Evolutionary conservation across 2,797 vertebrate genomes (phyloP).

Genomic region (Peromyscus melanophrys): DNA sequence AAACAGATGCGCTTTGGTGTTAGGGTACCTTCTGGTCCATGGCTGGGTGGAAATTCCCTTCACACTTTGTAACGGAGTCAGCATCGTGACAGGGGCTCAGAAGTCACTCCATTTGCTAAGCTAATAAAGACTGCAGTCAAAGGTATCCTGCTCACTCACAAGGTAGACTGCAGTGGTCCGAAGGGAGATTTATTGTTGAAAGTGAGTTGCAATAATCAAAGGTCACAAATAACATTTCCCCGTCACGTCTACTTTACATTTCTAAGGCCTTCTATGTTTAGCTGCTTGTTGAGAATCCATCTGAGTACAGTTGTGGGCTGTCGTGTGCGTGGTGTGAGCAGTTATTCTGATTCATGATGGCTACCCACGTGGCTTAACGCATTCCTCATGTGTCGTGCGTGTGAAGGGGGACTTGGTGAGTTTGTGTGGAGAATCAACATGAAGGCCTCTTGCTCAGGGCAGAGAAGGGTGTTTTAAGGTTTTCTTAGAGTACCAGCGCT

Average conservation of each 20-base stretch:
- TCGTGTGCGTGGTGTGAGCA: background rate
- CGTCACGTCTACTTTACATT: slow-evolving; percentile 78
- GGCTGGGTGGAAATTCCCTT: slow-evolving; percentile 87
- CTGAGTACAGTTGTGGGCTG: background rate
- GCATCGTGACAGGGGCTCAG: slow-evolving; percentile 89
- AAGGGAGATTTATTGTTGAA: slow-evolving; percentile 88
- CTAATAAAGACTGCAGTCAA: slow-evolving; percentile 90
- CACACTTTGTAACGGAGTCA: slow-evolving; percentile 91
- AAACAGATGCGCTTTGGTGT: slow-evolving; percentile 81
- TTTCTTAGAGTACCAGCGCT: background rate
- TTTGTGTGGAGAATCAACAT: background rate
- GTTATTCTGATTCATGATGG: background rate
- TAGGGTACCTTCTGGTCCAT: slow-evolving; percentile 71
- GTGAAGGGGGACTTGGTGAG: rapidly evolving
- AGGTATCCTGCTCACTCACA: slow-evolving; percentile 84
- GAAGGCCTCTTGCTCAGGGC: background rate
- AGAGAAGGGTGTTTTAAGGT: background rate
- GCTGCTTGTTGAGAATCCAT: slow-evolving; percentile 45
- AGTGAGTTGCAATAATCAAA: slow-evolving; percentile 89
- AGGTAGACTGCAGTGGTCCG: slow-evolving; percentile 85
- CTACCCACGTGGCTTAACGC: background rate
- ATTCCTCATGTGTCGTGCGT: background rate
- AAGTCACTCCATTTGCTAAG: slow-evolving; percentile 89
- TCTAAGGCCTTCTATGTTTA: background rate
- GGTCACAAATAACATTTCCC: slow-evolving; percentile 89